Evolutionary conservation across 2,888 invertebrate genomes (phyloP), one percentile per base, ranked within the genome.

Genomic region (Melanchra persicariae): DNA sequence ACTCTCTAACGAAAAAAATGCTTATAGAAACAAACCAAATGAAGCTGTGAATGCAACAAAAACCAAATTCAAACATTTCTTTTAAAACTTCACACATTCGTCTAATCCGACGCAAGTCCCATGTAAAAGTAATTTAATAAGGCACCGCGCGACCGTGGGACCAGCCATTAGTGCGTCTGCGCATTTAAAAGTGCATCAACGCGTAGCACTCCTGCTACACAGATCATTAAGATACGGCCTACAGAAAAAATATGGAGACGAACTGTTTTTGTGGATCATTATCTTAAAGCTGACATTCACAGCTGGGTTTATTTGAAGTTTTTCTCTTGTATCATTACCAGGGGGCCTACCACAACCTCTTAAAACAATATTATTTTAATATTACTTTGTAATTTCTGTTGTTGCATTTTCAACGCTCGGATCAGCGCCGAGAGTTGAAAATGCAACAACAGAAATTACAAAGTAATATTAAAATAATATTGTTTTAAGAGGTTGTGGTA

Each of bases 131-230:
- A 79, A 83, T 88, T 87, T 87, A 89, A 89, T 88, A 86, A 87
- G 77, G 74, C 83, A 82, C 79, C 75, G 74, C 70, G 62, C 75
- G 79, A 83, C 87, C 91, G 92, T 92, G 93, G 91, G 92, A 92
- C 87, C 85, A 69, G 54, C 72, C 80, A 77, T 83, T 85, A 84
- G 69, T 81, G 80, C 86, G 85, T 74, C 77, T 79, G 86, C 87
- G 89, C 90, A 88, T 92, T 93, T 91, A 92, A 92, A 92, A 93
- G 88, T 87, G 88, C 93, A 93, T 93, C 91, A 93, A 73, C 74
- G 59, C 70, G 58, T 59, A 52, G 74, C 71, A 52, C 69, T 65
- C 62, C 70, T 76, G 79, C 84, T 82, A 87, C 87, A 87, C 84
- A 86, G 84, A 83, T 88, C 89, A 88, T 91, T 89, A 92, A 88